Conservation (phyloP, 2,797 vertebrate species). For the Takifugu ocellatus region DNA sequence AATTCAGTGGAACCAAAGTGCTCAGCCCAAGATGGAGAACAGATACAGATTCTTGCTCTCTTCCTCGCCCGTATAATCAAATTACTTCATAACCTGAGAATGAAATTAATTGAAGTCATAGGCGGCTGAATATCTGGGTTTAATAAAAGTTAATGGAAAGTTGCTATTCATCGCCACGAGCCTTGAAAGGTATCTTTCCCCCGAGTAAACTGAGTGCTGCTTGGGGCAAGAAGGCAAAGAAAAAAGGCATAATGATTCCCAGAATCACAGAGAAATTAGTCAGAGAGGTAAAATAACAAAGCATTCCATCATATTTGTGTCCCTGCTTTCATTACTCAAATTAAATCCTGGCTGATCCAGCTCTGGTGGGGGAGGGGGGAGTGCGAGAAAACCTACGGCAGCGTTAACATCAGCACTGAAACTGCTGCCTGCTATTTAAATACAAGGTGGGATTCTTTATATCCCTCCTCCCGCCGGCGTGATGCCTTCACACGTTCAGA, state of each 20-base stretch:
- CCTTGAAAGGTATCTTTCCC: slow-evolving; percentile 19
- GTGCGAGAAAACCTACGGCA: neutral
- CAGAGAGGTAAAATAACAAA: neutral
- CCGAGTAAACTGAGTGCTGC: slow-evolving; percentile 16
- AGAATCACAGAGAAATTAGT: neutral
- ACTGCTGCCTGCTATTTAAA: no score
- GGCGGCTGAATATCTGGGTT: slow-evolving; percentile 54
- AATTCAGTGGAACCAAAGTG: slow-evolving; percentile 61
- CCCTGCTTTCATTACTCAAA: neutral
- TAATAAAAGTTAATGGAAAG: slow-evolving; percentile 71
- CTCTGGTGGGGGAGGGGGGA: neutral
- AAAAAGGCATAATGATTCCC: no score
- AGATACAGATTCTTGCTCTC: slow-evolving; percentile 57
- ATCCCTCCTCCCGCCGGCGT: slow-evolving; percentile 1
- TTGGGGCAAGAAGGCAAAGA: neutral
- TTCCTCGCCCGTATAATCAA: slow-evolving; percentile 64
- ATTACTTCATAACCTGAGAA: slow-evolving; percentile 70
- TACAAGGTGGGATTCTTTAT: neutral
- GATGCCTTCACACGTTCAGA: slow-evolving; percentile 8
- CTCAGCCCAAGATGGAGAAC: slow-evolving; percentile 61
- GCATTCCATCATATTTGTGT: slow-evolving; percentile 7
- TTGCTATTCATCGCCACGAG: slow-evolving; percentile 56
- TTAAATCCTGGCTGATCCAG: neutral
- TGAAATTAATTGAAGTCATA: slow-evolving; percentile 70
- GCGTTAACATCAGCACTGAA: no score